Evolutionary conservation across 2,113 vertebrate species (phyloP).

Genomic region (Polypterus senegalus): DNA sequence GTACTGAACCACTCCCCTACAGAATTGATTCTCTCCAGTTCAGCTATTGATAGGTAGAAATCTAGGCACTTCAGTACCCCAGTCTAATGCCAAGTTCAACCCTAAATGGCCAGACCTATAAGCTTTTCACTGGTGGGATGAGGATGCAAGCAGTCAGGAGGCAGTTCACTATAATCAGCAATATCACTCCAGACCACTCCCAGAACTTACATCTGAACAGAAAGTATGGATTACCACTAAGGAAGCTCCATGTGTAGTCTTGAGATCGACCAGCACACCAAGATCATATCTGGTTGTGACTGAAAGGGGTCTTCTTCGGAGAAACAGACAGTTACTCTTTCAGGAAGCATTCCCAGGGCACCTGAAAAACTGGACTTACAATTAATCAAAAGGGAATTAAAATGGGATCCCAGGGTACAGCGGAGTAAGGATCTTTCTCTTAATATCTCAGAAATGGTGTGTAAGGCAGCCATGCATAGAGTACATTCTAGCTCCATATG

Average conservation of each 20-base stretch:
- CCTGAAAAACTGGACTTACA: too few species aligned
- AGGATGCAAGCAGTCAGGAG: background rate
- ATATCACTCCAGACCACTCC: background rate
- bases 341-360: too few species aligned
- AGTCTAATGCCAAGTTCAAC: background rate
- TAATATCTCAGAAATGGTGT: too few species aligned
- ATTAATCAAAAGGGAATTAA: too few species aligned
- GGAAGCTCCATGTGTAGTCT: background rate
- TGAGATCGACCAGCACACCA: background rate
- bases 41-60: background rate
- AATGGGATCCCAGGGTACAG: too few species aligned
- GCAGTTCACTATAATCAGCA: background rate
- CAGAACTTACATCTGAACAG: background rate
- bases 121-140: background rate
- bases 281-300: background rate
- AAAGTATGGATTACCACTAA: slow-evolving; percentile 8
- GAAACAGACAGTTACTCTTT: background rate
- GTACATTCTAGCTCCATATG: too few species aligned
- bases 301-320: background rate
- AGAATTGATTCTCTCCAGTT: background rate
- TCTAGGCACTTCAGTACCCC: background rate
- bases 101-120: background rate
- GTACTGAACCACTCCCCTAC: slow-evolving; percentile 3
- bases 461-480: too few species aligned
- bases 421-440: too few species aligned